phyloP scores from a whole-genome alignment of 2,888 invertebrate genomes.

The Hipparchia sbordonii region DNA sequence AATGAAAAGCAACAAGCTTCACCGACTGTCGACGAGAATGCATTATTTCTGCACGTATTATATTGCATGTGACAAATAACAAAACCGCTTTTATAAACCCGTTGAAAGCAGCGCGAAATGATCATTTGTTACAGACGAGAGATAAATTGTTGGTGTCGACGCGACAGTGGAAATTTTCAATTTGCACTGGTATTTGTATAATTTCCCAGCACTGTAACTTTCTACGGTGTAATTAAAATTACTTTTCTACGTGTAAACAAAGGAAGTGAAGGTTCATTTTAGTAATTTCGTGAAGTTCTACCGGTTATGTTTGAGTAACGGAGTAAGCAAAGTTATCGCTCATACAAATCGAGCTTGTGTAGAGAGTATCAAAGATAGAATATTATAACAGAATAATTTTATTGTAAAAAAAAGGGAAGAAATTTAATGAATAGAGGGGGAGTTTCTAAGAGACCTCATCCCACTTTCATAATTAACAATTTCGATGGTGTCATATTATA shows the following conservation, averaged over 20 bases:
- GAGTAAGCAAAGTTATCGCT: not conserved
- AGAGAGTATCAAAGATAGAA: no score
- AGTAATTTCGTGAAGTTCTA: not conserved
- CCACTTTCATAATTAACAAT: no score
- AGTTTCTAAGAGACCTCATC: no score
- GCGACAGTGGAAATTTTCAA: slow-evolving; percentile 42
- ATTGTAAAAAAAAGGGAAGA: no score
- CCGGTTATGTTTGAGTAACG: not conserved
- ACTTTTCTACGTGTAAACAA: slow-evolving; percentile 12
- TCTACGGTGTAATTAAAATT: slow-evolving; percentile 27
- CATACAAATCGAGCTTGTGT: no score
- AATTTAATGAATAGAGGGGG: no score
- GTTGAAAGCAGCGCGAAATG: slow-evolving; percentile 7
- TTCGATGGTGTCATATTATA: no score
- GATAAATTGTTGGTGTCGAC: slow-evolving; percentile 37
- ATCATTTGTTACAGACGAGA: slow-evolving; percentile 24
- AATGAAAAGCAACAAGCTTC: no score
- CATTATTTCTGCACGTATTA: not conserved
- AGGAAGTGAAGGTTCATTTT: not conserved
- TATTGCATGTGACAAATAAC: not conserved
- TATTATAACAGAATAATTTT: no score
- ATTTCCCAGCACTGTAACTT: slow-evolving; percentile 22
- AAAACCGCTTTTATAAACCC: not conserved
- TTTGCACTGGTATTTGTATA: slow-evolving; percentile 41
- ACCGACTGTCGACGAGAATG: not conserved